Percentiles rank a stretch among this genome's conserved stretches.
These are phyloP conservation scores for Biston stratarius DNA, from an alignment of 2,888 invertebrate genomes.

Conservation along the genomic window DNA sequence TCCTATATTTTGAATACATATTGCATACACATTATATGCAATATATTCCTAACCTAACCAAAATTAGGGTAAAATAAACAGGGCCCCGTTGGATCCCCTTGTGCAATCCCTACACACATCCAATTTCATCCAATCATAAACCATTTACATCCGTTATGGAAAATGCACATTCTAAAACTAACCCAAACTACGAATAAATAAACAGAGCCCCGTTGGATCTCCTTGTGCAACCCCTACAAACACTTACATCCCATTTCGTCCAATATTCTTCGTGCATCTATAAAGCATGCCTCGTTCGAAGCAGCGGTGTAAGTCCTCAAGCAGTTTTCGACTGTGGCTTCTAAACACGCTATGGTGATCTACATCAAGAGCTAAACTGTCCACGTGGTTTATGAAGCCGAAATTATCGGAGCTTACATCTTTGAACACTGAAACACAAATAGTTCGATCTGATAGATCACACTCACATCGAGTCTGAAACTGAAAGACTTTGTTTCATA, in stretches of 20 bases:
- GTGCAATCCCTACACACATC: too few species aligned
- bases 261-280: not conserved
- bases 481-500: not conserved
- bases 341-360: not conserved
- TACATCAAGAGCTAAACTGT: not conserved
- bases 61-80: too few species aligned
- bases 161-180: too few species aligned
- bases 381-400: not conserved
- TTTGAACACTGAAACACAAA: not conserved
- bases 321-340: not conserved
- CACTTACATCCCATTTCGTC: not conserved
- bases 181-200: too few species aligned
- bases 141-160: too few species aligned
- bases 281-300: not conserved
- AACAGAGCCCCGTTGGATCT: too few species aligned
- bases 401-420: not conserved
- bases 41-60: too few species aligned
- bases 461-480: not conserved
- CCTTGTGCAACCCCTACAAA: not conserved
- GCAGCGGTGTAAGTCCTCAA: not conserved
- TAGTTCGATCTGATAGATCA: not conserved
- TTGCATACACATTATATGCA: too few species aligned
- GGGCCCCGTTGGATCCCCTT: too few species aligned
- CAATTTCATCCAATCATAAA: too few species aligned
- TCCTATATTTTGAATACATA: too few species aligned